Evolutionary conservation across 2,888 invertebrate species (phyloP).

Genomic region (Icerya purchasi): DNA sequence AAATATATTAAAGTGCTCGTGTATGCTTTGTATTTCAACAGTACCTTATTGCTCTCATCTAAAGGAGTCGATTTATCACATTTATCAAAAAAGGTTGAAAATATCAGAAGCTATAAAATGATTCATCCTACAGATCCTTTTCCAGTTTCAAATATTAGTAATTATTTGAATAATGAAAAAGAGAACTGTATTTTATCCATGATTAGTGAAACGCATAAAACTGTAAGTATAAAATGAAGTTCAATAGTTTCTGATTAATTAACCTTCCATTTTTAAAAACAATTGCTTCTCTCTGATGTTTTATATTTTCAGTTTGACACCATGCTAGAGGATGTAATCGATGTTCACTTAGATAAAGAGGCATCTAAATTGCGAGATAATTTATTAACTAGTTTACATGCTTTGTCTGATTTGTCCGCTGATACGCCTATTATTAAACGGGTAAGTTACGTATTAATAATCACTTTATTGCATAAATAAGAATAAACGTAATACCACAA

Average conservation of each 20-base stretch:
- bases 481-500: no score
- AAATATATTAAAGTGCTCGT: neutral
- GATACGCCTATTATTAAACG: neutral
- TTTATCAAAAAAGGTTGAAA: conserved; percentile 69
- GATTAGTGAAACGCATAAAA: conserved; percentile 71
- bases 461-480: no score
- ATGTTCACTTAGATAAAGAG: neutral
- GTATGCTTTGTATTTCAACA: conserved; percentile 25
- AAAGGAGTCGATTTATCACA: conserved; percentile 85
- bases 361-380: neutral
- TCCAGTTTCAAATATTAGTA: conserved; percentile 73
- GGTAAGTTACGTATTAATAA: neutral
- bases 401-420: neutral
- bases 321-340: neutral
- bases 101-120: conserved; percentile 34
- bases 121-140: conserved; percentile 77
- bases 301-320: neutral
- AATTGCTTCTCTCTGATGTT: neutral
- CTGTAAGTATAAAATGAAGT: conserved; percentile 32
- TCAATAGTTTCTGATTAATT: neutral
- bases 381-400: neutral
- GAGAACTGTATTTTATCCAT: conserved; percentile 80
- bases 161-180: conserved; percentile 75
- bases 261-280: neutral
- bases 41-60: conserved; percentile 71